Evolutionary conservation across 2,113 vertebrate species (phyloP).

Genomic region (Siniperca chuatsi): DNA sequence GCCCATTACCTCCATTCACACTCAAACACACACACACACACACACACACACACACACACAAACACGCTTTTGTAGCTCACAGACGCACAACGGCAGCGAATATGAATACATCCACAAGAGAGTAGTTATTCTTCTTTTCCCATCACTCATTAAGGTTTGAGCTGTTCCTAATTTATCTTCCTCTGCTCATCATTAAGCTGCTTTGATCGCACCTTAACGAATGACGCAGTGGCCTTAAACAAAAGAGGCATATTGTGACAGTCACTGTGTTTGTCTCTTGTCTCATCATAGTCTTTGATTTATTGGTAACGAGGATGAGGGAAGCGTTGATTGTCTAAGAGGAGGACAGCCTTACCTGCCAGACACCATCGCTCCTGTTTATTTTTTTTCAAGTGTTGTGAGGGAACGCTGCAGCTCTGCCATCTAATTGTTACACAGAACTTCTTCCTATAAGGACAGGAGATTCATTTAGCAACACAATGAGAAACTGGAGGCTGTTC

Average conservation of each 20-base stretch:
- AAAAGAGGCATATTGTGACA: slow-evolving; percentile 65
- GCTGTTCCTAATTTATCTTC: slow-evolving; percentile 54
- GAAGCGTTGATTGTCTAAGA: slow-evolving; percentile 39
- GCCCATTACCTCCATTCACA: slow-evolving; percentile 86
- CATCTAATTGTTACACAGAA: background rate
- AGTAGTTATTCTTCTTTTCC: slow-evolving; percentile 62
- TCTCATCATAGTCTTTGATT: slow-evolving; percentile 57
- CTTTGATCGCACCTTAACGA: slow-evolving; percentile 71
- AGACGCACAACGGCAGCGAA: slow-evolving; percentile 46
- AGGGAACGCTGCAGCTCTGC: background rate
- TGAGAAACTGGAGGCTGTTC: background rate
- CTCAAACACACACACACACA: slow-evolving; percentile 25
- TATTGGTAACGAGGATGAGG: slow-evolving; percentile 54
- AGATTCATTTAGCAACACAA: background rate
- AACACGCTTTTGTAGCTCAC: slow-evolving; percentile 46
- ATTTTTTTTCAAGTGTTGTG: background rate
- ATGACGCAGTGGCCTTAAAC: slow-evolving; percentile 38
- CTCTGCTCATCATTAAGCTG: slow-evolving; percentile 70
- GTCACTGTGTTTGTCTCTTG: slow-evolving; percentile 42
- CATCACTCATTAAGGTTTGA: slow-evolving; percentile 62
- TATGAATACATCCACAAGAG: slow-evolving; percentile 62
- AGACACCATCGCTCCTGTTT: background rate
- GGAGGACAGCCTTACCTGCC: slow-evolving; percentile 36
- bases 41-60: slow-evolving; percentile 28
- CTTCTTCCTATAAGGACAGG: background rate